Conservation (phyloP, 2,888 invertebrate species). For the Chaetogeoica ovagalla region DNA sequence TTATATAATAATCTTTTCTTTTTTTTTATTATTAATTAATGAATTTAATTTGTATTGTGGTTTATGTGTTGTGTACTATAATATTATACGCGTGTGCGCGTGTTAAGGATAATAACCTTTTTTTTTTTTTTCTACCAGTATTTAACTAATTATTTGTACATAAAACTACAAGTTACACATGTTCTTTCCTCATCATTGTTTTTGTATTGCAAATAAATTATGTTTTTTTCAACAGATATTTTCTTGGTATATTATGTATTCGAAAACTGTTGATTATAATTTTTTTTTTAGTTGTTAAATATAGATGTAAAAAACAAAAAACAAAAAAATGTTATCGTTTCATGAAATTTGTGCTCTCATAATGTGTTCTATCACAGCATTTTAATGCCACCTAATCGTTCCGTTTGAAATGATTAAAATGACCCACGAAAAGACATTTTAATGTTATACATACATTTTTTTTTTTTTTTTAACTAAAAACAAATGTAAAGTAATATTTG, state of each 20-base stretch:
- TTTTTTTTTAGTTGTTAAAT: slow-evolving; percentile 41
- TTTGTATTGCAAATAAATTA: slow-evolving; percentile 50
- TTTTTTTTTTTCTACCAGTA: slow-evolving; percentile 50
- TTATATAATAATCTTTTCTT: slow-evolving; percentile 32
- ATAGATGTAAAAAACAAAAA: not conserved
- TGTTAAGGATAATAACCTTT: slow-evolving; percentile 48
- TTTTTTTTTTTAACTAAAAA: slow-evolving; percentile 14
- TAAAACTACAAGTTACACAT: slow-evolving; percentile 47
- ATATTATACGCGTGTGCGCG: slow-evolving; percentile 19
- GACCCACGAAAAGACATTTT: slow-evolving; percentile 31
- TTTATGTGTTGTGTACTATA: slow-evolving; percentile 50
- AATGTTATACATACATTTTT: slow-evolving; percentile 18
- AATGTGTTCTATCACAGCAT: slow-evolving; percentile 5
- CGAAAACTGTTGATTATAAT: slow-evolving; percentile 39
- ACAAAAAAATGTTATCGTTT: slow-evolving; percentile 51
- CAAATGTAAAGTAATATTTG: slow-evolving; percentile 50
- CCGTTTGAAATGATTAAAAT: not conserved
- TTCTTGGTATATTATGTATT: slow-evolving; percentile 42
- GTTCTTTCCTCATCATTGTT: slow-evolving; percentile 48
- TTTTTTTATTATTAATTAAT: slow-evolving; percentile 40
- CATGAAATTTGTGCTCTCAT: slow-evolving; percentile 3
- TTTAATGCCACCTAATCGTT: slow-evolving; percentile 12
- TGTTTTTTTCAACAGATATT: slow-evolving; percentile 42
- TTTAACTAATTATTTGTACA: slow-evolving; percentile 48
- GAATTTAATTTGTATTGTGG: slow-evolving; percentile 49